These are phyloP conservation scores for Tarsius wallacei DNA, from an alignment of 2,797 vertebrate genomes.

Conservation along the genomic window DNA sequence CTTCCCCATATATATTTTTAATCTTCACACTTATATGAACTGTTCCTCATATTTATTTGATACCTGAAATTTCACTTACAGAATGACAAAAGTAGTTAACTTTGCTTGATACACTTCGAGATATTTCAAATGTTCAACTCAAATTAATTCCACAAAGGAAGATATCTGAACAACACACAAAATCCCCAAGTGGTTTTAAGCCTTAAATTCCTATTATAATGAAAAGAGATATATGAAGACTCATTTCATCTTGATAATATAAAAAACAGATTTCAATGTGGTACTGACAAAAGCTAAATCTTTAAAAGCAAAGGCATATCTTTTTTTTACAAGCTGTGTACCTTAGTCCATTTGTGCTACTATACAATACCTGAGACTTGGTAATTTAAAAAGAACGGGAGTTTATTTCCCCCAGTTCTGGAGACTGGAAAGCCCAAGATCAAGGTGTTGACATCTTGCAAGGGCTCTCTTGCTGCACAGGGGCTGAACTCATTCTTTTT, in stretches of 20 bases:
- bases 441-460: background rate
- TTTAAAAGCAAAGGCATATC: background rate
- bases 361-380: background rate
- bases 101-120: background rate
- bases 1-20: background rate
- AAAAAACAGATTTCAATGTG: background rate
- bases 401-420: background rate
- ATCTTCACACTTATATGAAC: no score
- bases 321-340: background rate
- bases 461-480: background rate
- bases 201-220: background rate
- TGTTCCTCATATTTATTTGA: background rate
- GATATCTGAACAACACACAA: background rate
- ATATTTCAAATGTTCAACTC: background rate
- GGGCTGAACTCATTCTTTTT: background rate
- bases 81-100: background rate
- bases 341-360: background rate
- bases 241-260: background rate
- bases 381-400: background rate
- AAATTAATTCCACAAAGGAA: conserved; percentile 15
- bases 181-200: background rate
- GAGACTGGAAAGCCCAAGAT: background rate
- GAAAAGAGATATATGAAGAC: background rate
- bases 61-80: background rate
- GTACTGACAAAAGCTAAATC: background rate